Conservation (phyloP, 2,113 vertebrate species). For the Dipodomys spectabilis region DNA sequence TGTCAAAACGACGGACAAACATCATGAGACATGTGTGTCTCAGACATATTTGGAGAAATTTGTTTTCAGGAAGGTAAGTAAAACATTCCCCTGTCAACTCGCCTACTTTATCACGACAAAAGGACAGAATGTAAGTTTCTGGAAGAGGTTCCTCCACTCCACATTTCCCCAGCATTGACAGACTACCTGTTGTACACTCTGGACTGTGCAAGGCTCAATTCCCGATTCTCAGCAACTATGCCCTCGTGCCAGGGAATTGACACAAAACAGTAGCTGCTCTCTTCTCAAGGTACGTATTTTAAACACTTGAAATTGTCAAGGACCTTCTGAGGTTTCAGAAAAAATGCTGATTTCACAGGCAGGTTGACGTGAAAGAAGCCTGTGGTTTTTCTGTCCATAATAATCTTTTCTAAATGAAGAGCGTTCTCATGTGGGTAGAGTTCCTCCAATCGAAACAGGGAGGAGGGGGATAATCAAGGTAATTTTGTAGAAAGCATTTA, state of each 20-base stretch:
- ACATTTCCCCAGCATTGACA: background rate
- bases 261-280: background rate
- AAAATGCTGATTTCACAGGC: conserved; percentile 47
- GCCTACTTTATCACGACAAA: background rate
- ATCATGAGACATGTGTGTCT: background rate
- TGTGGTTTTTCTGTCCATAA: conserved; percentile 3
- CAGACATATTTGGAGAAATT: background rate
- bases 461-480: background rate
- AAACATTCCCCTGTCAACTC: background rate
- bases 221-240: background rate
- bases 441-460: background rate
- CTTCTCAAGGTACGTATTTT: conserved; percentile 30
- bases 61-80: conserved; percentile 11
- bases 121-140: background rate
- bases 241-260: background rate
- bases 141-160: background rate
- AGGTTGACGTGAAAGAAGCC: conserved; percentile 28
- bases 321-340: background rate
- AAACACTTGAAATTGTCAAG: conserved; percentile 27
- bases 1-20: conserved; percentile 8
- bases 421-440: background rate
- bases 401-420: conserved; percentile 48
- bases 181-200: background rate
- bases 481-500: conserved; percentile 31
- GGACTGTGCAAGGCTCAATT: background rate